Evolutionary conservation across 2,113 vertebrate species (phyloP), one percentile per base, ranked within the genome.

Genomic region (Pollimyrus isidori): DNA sequence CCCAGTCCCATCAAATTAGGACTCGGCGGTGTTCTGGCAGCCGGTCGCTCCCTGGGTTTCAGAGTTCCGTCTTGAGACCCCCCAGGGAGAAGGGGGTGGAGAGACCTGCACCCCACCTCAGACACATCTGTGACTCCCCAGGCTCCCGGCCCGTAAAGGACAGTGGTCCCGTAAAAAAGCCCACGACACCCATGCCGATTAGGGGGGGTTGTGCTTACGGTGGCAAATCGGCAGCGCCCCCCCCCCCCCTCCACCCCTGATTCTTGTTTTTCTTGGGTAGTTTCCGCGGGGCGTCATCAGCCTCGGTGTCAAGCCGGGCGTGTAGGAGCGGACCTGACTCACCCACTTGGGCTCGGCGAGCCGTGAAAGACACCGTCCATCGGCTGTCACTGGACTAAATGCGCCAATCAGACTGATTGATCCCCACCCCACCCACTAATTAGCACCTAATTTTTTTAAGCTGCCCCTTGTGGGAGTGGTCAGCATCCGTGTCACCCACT

Each of bases 171-270:
- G 84, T 69, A 85, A 88, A 88, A 88, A 89, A 91, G 91, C 93
- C 90, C 92, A 91, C 90, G 90, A 89, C 91, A 92, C 92, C 94
- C 92, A 80, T 95, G 94, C 95, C 94, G 95, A 95, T 95, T 95
- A 95, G 94, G 94, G 93, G 93, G 93, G 93, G 94, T 94, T 95
- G 94, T 93, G 94, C 94, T 95, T 95, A 94, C 93, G 90, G 94
- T 92, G 30, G 92, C 95, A 94, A 94, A 95, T 95, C 93, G 10
- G 93, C 91, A 94, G 91, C 13, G 93, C 94, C 95, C 94, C 93
- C 21, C 45, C 94, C 95, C 94, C 93, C 21, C 45, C 93, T 17
- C 45, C 93, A 91, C 86, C 91, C 62, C 0, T 0, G n/a, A 30
- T 69, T 69, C 11, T 69, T 30, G 62, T 30, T 65, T 91, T 91